Evolutionary conservation across 2,113 vertebrate genomes (phyloP).

Genomic region (Eurystomus gularis): DNA sequence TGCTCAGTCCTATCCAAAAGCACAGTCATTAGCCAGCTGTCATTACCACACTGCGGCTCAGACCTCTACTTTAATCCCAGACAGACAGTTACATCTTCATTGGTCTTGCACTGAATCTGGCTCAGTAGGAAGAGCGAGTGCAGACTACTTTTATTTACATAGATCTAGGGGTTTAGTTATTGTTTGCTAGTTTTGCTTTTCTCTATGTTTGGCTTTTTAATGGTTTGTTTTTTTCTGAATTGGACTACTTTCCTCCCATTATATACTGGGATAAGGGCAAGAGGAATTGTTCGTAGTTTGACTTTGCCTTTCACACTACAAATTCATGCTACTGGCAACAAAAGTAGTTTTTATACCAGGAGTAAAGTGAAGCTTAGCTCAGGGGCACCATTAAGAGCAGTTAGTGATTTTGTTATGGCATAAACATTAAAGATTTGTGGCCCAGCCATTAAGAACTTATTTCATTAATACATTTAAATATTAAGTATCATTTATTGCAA

Average conservation of each 20-base stretch:
- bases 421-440: slow-evolving; percentile 30
- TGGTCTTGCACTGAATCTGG: not conserved
- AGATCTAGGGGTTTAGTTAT: not conserved
- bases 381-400: not conserved
- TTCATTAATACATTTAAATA: slow-evolving; percentile 46
- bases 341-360: slow-evolving; percentile 6
- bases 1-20: not conserved
- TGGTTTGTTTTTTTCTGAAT: not conserved
- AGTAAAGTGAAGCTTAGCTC: slow-evolving; percentile 32
- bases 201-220: not conserved
- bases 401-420: slow-evolving; percentile 32
- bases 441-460: not conserved
- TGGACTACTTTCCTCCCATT: not conserved
- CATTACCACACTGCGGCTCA: not conserved
- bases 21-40: not conserved
- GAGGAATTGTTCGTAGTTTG: not conserved
- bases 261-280: not conserved
- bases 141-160: not conserved
- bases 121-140: not conserved
- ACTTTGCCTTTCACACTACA: not conserved
- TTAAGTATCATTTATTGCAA: slow-evolving; percentile 50
- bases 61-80: not conserved
- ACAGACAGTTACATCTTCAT: not conserved
- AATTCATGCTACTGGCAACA: not conserved
- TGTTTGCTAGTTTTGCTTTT: not conserved